A percentile compares a stretch with the other conserved stretches of the same genome.
These are phyloP conservation scores for Leptobrachium leishanense DNA, from an alignment of 2,113 vertebrate species.

Conservation along the genomic window DNA sequence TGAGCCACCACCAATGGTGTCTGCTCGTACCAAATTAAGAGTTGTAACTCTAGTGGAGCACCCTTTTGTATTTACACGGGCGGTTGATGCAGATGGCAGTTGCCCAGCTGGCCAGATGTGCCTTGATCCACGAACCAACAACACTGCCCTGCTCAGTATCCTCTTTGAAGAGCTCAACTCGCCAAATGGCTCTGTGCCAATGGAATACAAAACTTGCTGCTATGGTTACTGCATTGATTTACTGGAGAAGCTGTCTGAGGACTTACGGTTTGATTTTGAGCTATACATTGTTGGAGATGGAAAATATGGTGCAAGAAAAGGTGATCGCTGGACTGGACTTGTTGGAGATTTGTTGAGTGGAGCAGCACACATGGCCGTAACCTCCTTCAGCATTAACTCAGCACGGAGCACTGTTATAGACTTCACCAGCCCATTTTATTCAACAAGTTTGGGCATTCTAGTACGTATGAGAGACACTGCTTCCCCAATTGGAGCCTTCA, in stretches of 20 bases:
- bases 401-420: conserved; percentile 89
- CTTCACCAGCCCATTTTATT: conserved; percentile 97
- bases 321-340: conserved; percentile 88
- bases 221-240: conserved; percentile 95
- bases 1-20: conserved; percentile 45
- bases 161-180: conserved; percentile 69
- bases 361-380: conserved; percentile 90
- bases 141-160: conserved; percentile 67
- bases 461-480: conserved; percentile 88
- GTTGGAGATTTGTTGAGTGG: conserved; percentile 88
- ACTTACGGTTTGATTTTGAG: conserved; percentile 85
- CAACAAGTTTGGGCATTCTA: conserved; percentile 94
- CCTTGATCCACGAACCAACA: conserved; percentile 77
- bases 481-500: conserved; percentile 89
- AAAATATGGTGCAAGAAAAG: conserved; percentile 85
- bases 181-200: conserved; percentile 66
- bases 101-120: conserved; percentile 85
- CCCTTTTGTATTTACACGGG: conserved; percentile 87
- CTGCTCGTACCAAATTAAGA: conserved; percentile 62
- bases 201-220: conserved; percentile 81
- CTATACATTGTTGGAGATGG: conserved; percentile 93
- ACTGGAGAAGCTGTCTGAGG: conserved; percentile 86
- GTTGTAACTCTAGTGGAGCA: conserved; percentile 90
- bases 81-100: conserved; percentile 79
- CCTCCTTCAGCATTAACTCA: conserved; percentile 94